Conservation (phyloP, 2,797 vertebrate genomes). For the Leptoclinus maculatus region DNA sequence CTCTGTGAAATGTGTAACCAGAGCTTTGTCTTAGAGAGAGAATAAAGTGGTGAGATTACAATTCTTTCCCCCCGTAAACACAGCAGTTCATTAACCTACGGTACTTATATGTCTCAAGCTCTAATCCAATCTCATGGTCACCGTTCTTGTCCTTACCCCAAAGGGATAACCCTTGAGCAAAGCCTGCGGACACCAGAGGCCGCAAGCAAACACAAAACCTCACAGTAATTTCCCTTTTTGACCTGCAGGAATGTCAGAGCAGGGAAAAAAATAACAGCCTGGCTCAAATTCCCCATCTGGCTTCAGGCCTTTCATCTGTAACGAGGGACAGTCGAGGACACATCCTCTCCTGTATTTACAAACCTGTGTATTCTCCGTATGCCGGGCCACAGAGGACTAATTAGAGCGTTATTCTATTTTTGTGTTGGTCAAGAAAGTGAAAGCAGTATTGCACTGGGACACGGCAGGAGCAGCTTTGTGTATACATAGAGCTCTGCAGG, state of each 20-base stretch:
- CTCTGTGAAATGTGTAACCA: background rate
- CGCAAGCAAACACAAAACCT: slow-evolving; percentile 40
- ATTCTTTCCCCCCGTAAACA: background rate
- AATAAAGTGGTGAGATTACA: background rate
- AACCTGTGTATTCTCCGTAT: slow-evolving; percentile 54
- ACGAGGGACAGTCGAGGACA: slow-evolving; percentile 62
- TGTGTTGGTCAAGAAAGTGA: slow-evolving; percentile 58
- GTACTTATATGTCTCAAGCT: slow-evolving; percentile 7
- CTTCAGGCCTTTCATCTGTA: slow-evolving; percentile 56
- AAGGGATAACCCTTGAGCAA: slow-evolving; percentile 46
- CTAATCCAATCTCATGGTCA: slow-evolving; percentile 10
- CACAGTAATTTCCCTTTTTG: slow-evolving; percentile 40
- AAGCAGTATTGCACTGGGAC: slow-evolving; percentile 44
- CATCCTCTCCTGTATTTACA: slow-evolving; percentile 63
- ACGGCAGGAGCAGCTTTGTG: slow-evolving; percentile 42
- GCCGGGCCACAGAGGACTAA: slow-evolving; percentile 70
- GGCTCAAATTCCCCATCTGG: slow-evolving; percentile 53
- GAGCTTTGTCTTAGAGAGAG: background rate
- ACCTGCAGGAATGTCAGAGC: slow-evolving; percentile 56
- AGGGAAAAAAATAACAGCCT: background rate
- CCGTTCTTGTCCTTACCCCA: slow-evolving; percentile 22
- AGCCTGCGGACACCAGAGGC: slow-evolving; percentile 41
- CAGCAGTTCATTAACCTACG: slow-evolving; percentile 38
- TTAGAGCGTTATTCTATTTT: slow-evolving; percentile 74
- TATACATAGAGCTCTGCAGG: slow-evolving; percentile 57